Evolutionary conservation across 1,140 invertebrate species (phyloP), one percentile per base, ranked within the genome.

Genomic region (Agrilus planipennis): DNA sequence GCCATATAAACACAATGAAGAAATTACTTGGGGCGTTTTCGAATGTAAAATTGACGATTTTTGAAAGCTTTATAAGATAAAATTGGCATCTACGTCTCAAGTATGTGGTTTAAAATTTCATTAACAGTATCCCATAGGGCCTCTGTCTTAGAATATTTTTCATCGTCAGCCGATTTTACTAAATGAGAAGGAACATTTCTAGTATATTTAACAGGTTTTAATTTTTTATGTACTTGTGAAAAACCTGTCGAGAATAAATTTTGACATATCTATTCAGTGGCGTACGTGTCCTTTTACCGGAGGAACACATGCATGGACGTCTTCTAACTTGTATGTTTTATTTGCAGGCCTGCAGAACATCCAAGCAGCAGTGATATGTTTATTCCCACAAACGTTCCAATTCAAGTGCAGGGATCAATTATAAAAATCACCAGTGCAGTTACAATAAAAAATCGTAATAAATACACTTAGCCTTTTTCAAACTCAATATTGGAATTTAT

Each of bases 191-290:
- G 11, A 39, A 30, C 15, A n/a, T 4, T 30, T n/a, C n/a, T n/a
- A n/a, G n/a, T n/a, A n/a, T n/a, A n/a, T n/a, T n/a, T n/a, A n/a
- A n/a, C n/a, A n/a, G n/a, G n/a, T n/a, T n/a, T n/a, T n/a, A n/a
- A n/a, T n/a, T n/a, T n/a, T n/a, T n/a, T n/a, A n/a, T n/a, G n/a
- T n/a, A n/a, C n/a, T n/a, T n/a, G n/a, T n/a, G n/a, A n/a, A n/a
- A n/a, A n/a, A n/a, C n/a, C n/a, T n/a, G n/a, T n/a, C n/a, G n/a
- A n/a, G n/a, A n/a, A 16, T 15, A 22, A 32, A 22, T 34, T 41
- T 41, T 41, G 40, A 41, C 40, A 34, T 41, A 34, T 41, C 22
- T 27, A 28, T 6, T 7, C 41, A 43, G 41, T 37, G 41, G 34
- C 41, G 41, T 43, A 37, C 15, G 23, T 12, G 32, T 16, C 28